Base-by-base conservation (phyloP, 2,113 vertebrate species). In the Saiga tatarica region DNA sequence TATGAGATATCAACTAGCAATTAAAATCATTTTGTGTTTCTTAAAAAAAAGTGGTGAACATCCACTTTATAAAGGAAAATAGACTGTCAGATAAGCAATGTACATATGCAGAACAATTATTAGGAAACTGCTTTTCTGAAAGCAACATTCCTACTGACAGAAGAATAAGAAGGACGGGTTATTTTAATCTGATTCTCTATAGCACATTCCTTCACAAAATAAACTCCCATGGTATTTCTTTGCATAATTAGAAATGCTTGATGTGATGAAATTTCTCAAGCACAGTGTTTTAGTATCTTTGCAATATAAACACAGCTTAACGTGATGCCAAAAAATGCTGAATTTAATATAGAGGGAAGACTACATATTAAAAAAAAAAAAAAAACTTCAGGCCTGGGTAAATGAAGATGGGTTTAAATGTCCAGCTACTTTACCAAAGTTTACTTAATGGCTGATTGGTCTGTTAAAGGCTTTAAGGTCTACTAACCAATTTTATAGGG, bases 171-270 rank as follows among this genome's bases (percentile, higher is more conserved):
- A 95, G 85, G 59, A 60, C 8, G 39, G 92, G 12, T 28, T 97
- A 89, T 76, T 96, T 92, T 60, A 93, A 89, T 83, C 50, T 71
- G 21, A 93, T 92, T 96, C 53, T 60, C 42, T 81, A 71, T 11
- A 85, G 33, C 39, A 91, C 6, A 81, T 36, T 86, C 59, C 12
- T 81, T 86, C 59, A 96, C 59, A 97, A 97, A 84, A 89, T 90
- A 59, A 94, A 91, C 55, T 94, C 67, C 36, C 82, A 57, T 67
- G 74, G 28, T 42, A 96, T 52, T 76, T 85, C 79, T 62, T 52
- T 78, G 33, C 13, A 1, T 42, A 97, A 95, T 91, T 95, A 97
- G n/a, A 96, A 97, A 96, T 89, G 47, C 15, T 55, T 92, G 47
- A 71, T 79, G 17, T 52, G 16, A 16, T 93, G 59, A 88, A 93